These are phyloP conservation scores for Eueides isabella DNA, from an alignment of 1,140 invertebrate species.

Conservation along the genomic window DNA sequence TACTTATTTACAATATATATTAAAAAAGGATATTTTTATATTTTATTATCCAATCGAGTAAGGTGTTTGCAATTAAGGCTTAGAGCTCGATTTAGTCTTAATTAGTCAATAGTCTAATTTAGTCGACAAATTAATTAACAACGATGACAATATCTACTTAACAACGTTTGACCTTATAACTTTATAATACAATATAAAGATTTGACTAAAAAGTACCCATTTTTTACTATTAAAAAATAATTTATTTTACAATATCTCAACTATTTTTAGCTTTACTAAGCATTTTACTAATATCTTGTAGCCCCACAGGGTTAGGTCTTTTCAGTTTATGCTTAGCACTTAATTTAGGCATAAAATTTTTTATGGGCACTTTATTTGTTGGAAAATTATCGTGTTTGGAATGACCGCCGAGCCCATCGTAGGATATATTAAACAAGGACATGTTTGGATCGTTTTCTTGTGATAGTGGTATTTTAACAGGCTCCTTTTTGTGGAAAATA, in stretches of 20 bases:
- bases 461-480: slow-evolving; percentile 41
- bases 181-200: too few species aligned
- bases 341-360: slow-evolving; percentile 54
- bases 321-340: slow-evolving; percentile 62
- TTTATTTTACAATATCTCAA: background rate
- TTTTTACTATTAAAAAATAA: too few species aligned
- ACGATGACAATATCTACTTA: too few species aligned
- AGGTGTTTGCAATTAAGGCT: too few species aligned
- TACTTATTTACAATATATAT: too few species aligned
- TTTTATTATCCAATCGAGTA: too few species aligned
- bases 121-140: too few species aligned
- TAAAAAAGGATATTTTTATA: too few species aligned
- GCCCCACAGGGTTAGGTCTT: slow-evolving; percentile 47
- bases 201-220: too few species aligned
- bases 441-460: slow-evolving; percentile 43
- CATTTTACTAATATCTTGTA: slow-evolving; percentile 34
- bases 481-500: slow-evolving; percentile 62
- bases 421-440: slow-evolving; percentile 54
- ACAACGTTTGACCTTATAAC: too few species aligned
- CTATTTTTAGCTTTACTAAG: background rate
- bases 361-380: slow-evolving; percentile 42
- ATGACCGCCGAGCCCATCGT: slow-evolving; percentile 74
- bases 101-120: too few species aligned
- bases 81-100: too few species aligned
- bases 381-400: slow-evolving; percentile 70